Conservation (phyloP, 2,113 vertebrate species). For the Colossoma macropomum region DNA sequence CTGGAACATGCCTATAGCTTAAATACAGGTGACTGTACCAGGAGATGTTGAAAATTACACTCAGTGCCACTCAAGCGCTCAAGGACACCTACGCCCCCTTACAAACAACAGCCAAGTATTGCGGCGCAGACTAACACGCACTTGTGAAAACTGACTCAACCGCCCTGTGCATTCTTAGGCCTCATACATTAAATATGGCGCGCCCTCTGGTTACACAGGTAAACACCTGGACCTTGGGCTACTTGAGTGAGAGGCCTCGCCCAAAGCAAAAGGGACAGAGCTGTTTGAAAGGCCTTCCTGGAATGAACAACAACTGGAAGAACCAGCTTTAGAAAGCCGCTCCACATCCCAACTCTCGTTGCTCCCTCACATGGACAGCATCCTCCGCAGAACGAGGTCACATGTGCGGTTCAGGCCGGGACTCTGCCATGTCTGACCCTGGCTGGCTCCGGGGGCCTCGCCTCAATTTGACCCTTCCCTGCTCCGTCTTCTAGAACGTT, state of each 20-base stretch:
- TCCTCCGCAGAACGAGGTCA: slow-evolving; percentile 14
- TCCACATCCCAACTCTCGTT: slow-evolving; percentile 17
- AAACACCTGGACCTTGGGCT: slow-evolving; percentile 71
- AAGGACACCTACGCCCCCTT: not conserved
- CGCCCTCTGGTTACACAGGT: slow-evolving; percentile 71
- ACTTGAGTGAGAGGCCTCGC: slow-evolving; percentile 27
- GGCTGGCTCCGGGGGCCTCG: slow-evolving; percentile 14
- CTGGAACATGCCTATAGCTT: not conserved
- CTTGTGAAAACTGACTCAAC: slow-evolving; percentile 66
- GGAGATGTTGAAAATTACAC: not conserved
- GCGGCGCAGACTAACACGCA: not conserved
- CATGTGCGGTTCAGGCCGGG: not conserved
- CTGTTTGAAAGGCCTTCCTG: not conserved
- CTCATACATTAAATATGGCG: slow-evolving; percentile 69
- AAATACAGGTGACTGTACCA: not conserved
- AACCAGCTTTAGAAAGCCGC: not conserved
- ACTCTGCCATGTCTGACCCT: slow-evolving; percentile 8
- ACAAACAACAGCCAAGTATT: slow-evolving; percentile 18
- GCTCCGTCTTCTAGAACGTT: not conserved
- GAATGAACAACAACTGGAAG: not conserved
- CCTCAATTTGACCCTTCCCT: slow-evolving; percentile 7
- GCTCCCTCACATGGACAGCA: not conserved
- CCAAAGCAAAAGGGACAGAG: not conserved
- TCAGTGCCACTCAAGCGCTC: not conserved
- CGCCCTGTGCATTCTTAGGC: slow-evolving; percentile 68